Evolutionary conservation across 2,113 vertebrate genomes (phyloP).

Genomic region (Ctenomys sociabilis): DNA sequence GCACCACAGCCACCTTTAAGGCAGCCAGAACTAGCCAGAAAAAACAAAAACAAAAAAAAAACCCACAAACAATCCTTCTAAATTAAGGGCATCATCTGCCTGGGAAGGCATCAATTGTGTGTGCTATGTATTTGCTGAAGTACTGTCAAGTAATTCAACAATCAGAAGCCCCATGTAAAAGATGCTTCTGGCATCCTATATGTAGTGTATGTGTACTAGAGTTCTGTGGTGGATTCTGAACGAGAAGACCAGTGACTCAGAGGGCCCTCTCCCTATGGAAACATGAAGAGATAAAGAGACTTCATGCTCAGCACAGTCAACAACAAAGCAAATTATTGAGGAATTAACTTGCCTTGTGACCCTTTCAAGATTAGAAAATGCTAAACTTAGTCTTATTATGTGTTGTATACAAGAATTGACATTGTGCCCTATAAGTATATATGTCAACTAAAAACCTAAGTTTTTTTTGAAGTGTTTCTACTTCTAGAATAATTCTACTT

Average conservation of each 20-base stretch:
- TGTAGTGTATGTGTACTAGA: background rate
- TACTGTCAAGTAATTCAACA: background rate
- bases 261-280: background rate
- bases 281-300: background rate
- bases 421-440: background rate
- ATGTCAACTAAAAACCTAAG: no score
- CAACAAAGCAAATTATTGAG: background rate
- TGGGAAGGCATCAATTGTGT: background rate
- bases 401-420: background rate
- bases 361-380: constrained; percentile 23
- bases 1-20: no score
- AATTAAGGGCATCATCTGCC: background rate
- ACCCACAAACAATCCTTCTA: background rate
- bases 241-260: background rate
- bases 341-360: background rate
- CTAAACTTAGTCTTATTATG: background rate
- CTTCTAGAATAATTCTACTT: constrained; percentile 46
- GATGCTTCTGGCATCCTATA: background rate
- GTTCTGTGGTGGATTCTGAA: constrained; percentile 18
- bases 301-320: background rate
- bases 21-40: no score
- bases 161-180: background rate
- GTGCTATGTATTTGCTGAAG: background rate
- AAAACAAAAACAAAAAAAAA: no score
- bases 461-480: constrained; percentile 31